A percentile compares a stretch with the other conserved stretches of the same genome.
Evolutionary conservation across 2,888 invertebrate species (phyloP).

Genomic region (Saturnia japonica): DNA sequence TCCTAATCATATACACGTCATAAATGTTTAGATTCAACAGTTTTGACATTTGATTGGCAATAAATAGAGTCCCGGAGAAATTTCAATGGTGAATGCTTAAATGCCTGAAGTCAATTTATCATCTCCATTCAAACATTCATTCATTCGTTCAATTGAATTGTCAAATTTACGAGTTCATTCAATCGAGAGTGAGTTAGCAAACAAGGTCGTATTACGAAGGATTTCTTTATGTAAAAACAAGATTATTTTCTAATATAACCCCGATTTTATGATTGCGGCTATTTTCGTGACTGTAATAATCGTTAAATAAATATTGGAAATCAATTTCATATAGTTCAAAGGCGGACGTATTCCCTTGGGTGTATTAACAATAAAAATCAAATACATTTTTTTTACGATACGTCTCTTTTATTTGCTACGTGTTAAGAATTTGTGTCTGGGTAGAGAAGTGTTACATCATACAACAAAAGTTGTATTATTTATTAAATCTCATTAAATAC

Average conservation of each 20-base stretch:
- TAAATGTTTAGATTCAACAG: not conserved
- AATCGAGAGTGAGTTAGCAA: constrained; percentile 16
- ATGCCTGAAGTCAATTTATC: constrained; percentile 1
- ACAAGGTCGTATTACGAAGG: constrained; percentile 21
- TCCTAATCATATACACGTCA: not conserved
- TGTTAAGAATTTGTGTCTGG: constrained; percentile 5
- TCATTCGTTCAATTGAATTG: constrained; percentile 22
- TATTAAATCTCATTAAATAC: not conserved
- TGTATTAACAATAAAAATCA: constrained; percentile 34
- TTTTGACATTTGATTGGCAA: constrained; percentile 5
- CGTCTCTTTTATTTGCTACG: constrained; percentile 28
- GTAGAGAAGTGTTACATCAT: not conserved
- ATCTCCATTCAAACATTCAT: constrained; percentile 22
- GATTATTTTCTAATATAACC: constrained; percentile 18
- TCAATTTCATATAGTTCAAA: constrained; percentile 24
- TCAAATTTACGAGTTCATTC: constrained; percentile 14
- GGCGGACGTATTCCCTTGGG: constrained; percentile 23
- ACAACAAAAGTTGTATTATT: not conserved
- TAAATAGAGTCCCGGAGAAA: not conserved
- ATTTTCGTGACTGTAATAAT: constrained; percentile 34
- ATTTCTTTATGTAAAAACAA: constrained; percentile 16
- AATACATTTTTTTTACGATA: constrained; percentile 32
- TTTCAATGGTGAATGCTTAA: not conserved
- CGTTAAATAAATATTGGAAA: constrained; percentile 34
- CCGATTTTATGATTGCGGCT: constrained; percentile 30